A percentile compares a stretch with the other conserved stretches of the same genome.
Evolutionary conservation across 1,140 invertebrate species (phyloP).

Genomic region (Conus ventricosus): DNA sequence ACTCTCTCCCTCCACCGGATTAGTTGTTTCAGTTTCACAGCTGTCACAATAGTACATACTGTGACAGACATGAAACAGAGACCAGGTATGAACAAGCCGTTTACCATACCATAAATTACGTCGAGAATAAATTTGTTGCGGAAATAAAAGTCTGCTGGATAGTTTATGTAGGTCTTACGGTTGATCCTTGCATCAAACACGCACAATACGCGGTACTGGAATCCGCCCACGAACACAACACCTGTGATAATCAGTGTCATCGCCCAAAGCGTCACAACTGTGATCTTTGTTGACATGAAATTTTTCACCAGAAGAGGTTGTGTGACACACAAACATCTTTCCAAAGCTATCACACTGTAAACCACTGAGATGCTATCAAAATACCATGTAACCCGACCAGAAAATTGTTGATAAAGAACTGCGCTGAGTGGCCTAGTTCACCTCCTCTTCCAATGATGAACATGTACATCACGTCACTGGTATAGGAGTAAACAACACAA

Average conservation of each 20-base stretch:
- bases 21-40: neutral
- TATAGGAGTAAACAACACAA: neutral
- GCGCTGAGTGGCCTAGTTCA: neutral
- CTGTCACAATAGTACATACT: neutral
- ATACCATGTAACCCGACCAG: neutral
- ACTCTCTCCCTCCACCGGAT: neutral
- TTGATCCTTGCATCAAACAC: neutral
- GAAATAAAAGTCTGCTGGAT: slow-evolving; percentile 3
- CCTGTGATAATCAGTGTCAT: neutral
- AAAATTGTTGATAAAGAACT: neutral
- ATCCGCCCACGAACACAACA: neutral
- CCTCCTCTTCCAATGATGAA: neutral
- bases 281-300: neutral
- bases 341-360: neutral
- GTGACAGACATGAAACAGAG: neutral
- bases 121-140: neutral
- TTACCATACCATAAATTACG: neutral
- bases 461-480: no score
- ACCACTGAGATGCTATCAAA: neutral
- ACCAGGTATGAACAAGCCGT: neutral
- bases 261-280: neutral
- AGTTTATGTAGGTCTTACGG: neutral
- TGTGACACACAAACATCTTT: neutral
- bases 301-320: neutral
- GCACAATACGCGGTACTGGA: neutral